A percentile compares a stretch with the other conserved stretches of the same genome.
Conservation (phyloP, 2,113 vertebrate genomes). For the Tachysurus fulvidraco region DNA sequence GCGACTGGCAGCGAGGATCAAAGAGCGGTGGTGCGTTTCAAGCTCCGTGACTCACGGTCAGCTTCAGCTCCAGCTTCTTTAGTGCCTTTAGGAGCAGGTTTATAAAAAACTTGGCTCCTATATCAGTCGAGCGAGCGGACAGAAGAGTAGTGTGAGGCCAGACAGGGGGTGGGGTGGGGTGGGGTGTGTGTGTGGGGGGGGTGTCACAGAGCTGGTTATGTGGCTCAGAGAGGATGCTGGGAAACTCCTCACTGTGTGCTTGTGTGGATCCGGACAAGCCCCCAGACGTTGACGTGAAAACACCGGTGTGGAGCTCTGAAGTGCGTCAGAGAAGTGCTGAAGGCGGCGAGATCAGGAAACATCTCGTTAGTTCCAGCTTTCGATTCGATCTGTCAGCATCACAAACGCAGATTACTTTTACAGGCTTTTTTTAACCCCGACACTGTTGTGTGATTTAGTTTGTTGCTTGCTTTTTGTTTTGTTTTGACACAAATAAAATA, state of each 20-base stretch:
- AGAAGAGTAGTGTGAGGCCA: slow-evolving; percentile 71
- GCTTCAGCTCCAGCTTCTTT: slow-evolving; percentile 23
- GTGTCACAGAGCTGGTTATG: slow-evolving; percentile 50
- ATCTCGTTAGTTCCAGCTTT: slow-evolving; percentile 7
- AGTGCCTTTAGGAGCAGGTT: slow-evolving; percentile 31
- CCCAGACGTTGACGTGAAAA: slow-evolving; percentile 26
- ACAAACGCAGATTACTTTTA: not conserved
- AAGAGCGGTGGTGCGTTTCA: slow-evolving; percentile 33
- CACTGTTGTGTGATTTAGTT: not conserved
- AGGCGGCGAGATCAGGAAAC: slow-evolving; percentile 33
- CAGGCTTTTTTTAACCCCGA: not conserved
- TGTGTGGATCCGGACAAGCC: slow-evolving; percentile 33
- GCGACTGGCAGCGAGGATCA: slow-evolving; percentile 16
- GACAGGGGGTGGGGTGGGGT: slow-evolving; percentile 48
- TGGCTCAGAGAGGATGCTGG: slow-evolving; percentile 44
- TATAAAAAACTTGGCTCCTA: slow-evolving; percentile 33
- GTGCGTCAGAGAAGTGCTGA: slow-evolving; percentile 23
- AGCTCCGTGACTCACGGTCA: slow-evolving; percentile 35
- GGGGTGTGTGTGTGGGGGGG: not conserved
- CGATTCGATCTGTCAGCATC: not conserved
- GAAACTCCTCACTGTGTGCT: slow-evolving; percentile 43
- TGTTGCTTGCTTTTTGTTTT: not conserved
- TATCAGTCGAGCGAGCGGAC: slow-evolving; percentile 23
- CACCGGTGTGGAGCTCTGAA: not conserved
- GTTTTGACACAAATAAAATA: no score